phyloP scores from a whole-genome alignment of 2,888 invertebrate species.

The Bombylius major region DNA sequence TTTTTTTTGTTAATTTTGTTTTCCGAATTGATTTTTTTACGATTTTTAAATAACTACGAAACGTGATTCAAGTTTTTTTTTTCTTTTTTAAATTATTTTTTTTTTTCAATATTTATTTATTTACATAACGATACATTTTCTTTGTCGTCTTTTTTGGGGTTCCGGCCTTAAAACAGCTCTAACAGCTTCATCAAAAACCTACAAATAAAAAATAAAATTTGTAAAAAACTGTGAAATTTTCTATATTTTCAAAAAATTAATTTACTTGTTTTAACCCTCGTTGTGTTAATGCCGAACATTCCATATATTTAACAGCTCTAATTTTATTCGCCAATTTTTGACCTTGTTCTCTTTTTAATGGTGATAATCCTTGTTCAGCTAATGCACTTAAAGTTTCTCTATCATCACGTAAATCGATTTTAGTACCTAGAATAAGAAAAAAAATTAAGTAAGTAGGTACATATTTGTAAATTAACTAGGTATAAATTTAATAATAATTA shows the following conservation, averaged over 20 bases:
- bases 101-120: constrained; percentile 12
- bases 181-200: constrained; percentile 99
- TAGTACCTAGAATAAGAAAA: constrained; percentile 58
- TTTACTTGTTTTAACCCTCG: constrained; percentile 82
- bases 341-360: constrained; percentile 94
- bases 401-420: constrained; percentile 97
- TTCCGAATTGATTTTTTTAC: not conserved
- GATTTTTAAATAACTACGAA: not conserved
- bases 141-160: constrained; percentile 86
- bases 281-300: constrained; percentile 98
- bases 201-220: constrained; percentile 13
- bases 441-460: not conserved
- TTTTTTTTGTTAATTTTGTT: not conserved
- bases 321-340: constrained; percentile 98
- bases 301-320: constrained; percentile 97
- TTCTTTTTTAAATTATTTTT: no score
- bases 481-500: no score
- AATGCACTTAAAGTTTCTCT: constrained; percentile 85
- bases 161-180: constrained; percentile 94
- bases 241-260: not conserved
- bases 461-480: no score
- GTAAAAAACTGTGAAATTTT: not conserved
- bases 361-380: constrained; percentile 87
- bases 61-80: not conserved
- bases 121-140: constrained; percentile 77